phyloP scores from a whole-genome alignment of 2,797 vertebrate species.

The Cyprinella venusta region DNA sequence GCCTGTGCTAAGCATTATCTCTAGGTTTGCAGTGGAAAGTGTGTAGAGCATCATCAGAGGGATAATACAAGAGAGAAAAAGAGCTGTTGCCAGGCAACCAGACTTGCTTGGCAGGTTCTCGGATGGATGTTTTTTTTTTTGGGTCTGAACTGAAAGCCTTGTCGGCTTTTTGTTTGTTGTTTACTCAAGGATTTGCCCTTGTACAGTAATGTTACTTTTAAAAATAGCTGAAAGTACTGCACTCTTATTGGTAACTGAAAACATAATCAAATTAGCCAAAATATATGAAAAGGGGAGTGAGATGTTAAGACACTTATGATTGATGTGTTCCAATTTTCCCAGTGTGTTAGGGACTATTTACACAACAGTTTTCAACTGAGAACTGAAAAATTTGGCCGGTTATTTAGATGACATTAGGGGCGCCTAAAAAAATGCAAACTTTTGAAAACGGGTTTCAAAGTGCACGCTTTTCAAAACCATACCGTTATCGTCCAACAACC shows the following conservation, averaged over 20 bases:
- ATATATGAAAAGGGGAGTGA: background rate
- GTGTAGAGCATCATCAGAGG: constrained; percentile 39
- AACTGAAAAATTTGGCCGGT: background rate
- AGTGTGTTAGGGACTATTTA: background rate
- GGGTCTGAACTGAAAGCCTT: constrained; percentile 5
- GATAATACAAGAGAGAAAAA: constrained; percentile 51
- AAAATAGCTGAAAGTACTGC: background rate
- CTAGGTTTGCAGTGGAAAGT: constrained; percentile 41
- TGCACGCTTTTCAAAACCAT: background rate
- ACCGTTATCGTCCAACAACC: background rate
- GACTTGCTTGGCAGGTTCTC: constrained; percentile 68
- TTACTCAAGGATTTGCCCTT: background rate
- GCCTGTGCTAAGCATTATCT: constrained; percentile 50
- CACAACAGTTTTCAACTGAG: too few species aligned
- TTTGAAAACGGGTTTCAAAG: background rate
- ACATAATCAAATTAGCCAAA: background rate
- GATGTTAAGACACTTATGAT: background rate
- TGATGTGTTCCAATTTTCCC: background rate
- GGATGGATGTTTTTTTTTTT: constrained; percentile 47
- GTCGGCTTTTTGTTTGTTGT: constrained; percentile 12
- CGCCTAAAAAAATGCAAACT: background rate
- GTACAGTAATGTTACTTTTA: background rate
- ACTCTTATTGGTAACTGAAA: background rate
- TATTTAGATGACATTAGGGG: background rate
- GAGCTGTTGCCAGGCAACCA: constrained; percentile 75